Evolutionary conservation across 1,140 invertebrate species (phyloP), one percentile per base, ranked within the genome.

Genomic region (Coptotermes formosanus): DNA sequence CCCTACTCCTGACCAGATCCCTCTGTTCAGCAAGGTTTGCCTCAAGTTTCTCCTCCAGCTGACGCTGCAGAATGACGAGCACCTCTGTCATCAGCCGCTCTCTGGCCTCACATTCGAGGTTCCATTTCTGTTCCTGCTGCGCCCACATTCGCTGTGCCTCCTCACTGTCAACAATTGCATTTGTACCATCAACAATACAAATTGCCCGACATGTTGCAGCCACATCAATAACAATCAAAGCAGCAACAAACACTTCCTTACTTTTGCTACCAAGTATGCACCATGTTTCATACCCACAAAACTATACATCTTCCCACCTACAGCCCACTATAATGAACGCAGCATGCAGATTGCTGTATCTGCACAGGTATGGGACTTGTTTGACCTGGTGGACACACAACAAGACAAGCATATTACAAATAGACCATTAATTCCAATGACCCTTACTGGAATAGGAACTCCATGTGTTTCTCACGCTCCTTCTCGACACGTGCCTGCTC

Each of bases 61-160:
- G 87, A 11, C 12, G 30, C 32, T 64, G 69, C 64, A 86, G n/a
- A 44, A 25, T 30, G 44, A 30, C 44, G 19, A 85, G 52, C n/a
- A 87, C 86, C 21, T 48, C 85, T n/a, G 81, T 86, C 64, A 87
- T 64, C 19, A 87, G 82, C 48, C 52, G 82, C 45, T 84, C 81
- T 44, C 87, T n/a, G 23, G 87, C 87, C 83, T 87, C 87, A 43
- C 82, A 19, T 81, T 87, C 87, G 23, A 59, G 82, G 12, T 52
- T 86, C 87, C 87, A 87, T 23, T 69, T 45, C n/a, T 75, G 59
- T 38, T 87, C 87, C 83, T 87, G 87, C 85, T 87, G 82, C 12
- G 86, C n/a, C 87, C 87, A 87, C n/a, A 86, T n/a, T n/a, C 69
- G 81, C 64, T 81, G 85, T 11, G 87, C 87, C 55, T 87, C 87